phyloP scores from a whole-genome alignment of 2,888 invertebrate species.

The Cataglyphis livida region DNA sequence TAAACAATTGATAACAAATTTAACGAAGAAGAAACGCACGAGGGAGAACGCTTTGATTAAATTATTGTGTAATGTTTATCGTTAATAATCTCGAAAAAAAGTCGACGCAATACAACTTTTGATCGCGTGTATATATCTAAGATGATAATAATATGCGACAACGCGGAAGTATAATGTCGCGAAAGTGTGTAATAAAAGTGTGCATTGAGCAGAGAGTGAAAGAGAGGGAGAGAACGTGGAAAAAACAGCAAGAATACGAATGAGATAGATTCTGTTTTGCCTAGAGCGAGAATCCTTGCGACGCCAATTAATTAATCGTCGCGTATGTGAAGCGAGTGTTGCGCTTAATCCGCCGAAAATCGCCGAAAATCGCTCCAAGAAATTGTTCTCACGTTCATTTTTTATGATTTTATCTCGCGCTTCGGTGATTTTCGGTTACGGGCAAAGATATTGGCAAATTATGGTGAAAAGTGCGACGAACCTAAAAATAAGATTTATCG shows the following conservation, averaged over 20 bases:
- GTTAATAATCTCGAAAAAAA: constrained; percentile 57
- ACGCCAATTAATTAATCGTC: constrained; percentile 53
- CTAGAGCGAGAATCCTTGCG: constrained; percentile 57
- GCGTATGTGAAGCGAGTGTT: constrained; percentile 29
- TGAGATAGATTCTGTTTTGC: constrained; percentile 53
- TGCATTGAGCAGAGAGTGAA: constrained; percentile 8
- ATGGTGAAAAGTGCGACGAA: constrained; percentile 57
- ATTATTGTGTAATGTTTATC: constrained; percentile 63
- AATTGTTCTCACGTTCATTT: constrained; percentile 29
- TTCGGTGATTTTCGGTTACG: constrained; percentile 29
- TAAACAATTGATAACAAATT: constrained; percentile 52
- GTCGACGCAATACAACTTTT: constrained; percentile 75
- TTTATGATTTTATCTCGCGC: constrained; percentile 18
- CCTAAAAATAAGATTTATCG: constrained; percentile 66
- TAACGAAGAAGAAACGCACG: constrained; percentile 21
- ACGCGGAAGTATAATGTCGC: constrained; percentile 12
- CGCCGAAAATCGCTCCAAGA: constrained; percentile 27
- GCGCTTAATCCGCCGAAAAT: constrained; percentile 21
- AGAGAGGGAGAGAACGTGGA: constrained; percentile 39
- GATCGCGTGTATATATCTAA: constrained; percentile 81
- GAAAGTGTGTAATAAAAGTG: constrained; percentile 21
- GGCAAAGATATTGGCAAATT: constrained; percentile 6
- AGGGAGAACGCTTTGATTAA: constrained; percentile 45
- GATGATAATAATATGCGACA: constrained; percentile 65
- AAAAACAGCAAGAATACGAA: constrained; percentile 37